Evolutionary conservation across 1,140 invertebrate species (phyloP), one percentile per base, ranked within the genome.

Genomic region (Drosophila fuyamai): DNA sequence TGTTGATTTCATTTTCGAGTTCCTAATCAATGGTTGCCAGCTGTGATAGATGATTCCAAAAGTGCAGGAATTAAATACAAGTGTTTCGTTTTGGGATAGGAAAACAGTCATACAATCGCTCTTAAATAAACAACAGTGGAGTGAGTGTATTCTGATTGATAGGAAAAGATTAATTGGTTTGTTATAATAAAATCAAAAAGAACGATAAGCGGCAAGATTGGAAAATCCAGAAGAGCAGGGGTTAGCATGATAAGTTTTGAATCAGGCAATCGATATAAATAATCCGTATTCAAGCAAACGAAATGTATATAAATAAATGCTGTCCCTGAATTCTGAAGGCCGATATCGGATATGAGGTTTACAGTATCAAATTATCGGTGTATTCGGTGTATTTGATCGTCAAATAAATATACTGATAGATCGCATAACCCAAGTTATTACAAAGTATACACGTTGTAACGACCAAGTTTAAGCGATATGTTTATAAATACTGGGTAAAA

Each of bases 41-140:
- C 60, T 35, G 55, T 60, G 60, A 62, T 62, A 62, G n/a, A 27
- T 29, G 27, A 61, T 59, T 43, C 18, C 29, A 62, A 55, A 35
- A 35, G 54, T 29, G 35, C 13, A 9, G 35, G 47, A 23, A 32
- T 56, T 56, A 10, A n/a, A 53, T 38, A 57, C 43, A 58, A 58
- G 38, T 59, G 35, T 51, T 35, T 35, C 10, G 48, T 36, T 50
- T 50, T 50, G 27, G 13, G 23, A 0, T 23, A 2, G 2, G 23
- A 14, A 6, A 40, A n/a, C 40, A 40, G 58, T 61, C 36, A 48
- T 27, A 47, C 43, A 18, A 12, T 46, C 43, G 14, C 10, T 23
- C 44, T 40, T 29, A 62, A 62, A 62, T 62, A 62, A 62, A 32
- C 13, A 8, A 14, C 14, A 13, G 12, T 38, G 13, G 48, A n/a